These are phyloP conservation scores for Alligator sinensis DNA, from an alignment of 2,113 vertebrate species.

Conservation along the genomic window DNA sequence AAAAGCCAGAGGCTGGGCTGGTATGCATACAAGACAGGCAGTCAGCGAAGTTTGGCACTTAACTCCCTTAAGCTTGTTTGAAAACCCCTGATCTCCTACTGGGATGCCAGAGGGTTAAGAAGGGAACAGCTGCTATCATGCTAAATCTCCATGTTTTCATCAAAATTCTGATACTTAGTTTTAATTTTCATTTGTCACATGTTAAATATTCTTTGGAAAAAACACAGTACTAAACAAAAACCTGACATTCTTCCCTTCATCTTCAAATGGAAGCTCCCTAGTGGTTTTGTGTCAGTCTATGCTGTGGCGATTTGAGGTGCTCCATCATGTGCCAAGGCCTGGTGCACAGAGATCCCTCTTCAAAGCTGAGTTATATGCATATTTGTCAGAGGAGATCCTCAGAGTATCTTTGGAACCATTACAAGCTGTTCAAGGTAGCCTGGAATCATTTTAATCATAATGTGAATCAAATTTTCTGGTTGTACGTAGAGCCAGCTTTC, in stretches of 20 bases:
- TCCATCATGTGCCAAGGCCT: rapidly evolving
- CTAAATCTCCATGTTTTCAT: not conserved
- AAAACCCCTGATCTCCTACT: rapidly evolving
- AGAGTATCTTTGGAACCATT: rapidly evolving
- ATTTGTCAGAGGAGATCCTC: rapidly evolving
- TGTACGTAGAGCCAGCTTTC: rapidly evolving
- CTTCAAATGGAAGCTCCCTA: not conserved
- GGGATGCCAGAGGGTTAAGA: not conserved
- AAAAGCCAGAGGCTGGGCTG: no score
- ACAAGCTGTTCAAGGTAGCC: not conserved
- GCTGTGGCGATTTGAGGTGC: rapidly evolving
- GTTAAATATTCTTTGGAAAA: not conserved
- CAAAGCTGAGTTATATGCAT: rapidly evolving
- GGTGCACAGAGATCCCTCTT: not conserved
- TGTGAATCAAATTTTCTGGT: rapidly evolving
- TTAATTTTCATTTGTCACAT: not conserved
- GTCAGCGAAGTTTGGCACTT: no score
- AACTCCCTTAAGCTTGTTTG: not conserved
- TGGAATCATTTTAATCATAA: not conserved
- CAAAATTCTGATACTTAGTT: not conserved
- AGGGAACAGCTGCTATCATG: not conserved
- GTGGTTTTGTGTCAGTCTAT: rapidly evolving
- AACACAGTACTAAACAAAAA: rapidly evolving
- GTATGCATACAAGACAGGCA: no score
- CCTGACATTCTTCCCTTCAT: not conserved